Evolutionary conservation across 2,888 invertebrate genomes (phyloP), one percentile per base, ranked within the genome.

Genomic region (Rotaria socialis): DNA sequence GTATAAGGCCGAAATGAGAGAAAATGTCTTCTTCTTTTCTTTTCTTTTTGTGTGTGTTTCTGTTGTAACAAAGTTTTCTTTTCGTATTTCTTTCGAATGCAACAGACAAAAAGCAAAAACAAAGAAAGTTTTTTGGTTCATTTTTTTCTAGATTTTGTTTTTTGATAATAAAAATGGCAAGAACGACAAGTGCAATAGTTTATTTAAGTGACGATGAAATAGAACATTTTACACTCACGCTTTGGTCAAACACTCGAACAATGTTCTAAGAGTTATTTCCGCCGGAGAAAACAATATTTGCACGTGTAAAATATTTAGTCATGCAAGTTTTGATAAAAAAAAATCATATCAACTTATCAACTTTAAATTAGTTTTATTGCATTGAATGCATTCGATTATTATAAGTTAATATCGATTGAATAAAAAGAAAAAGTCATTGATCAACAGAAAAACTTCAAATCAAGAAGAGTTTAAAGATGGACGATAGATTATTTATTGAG

Each of bases 381-480:
- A 16, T 11, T 16, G 52, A 52, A 52, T 52, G 52, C 5, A 52
- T 3, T 52, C 0, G 7, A 55, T 55, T 22, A 55, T 67, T 67
- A 67, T 67, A 67, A 27, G 8, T 67, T 67, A 67, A 67, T 67
- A 67, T 67, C 67, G 14, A 35, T 67, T 27, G 27, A 27, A n/a
- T 35, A 35, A 35, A 27, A 8, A 27, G 27, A 4, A 27, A n/a
- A 35, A 27, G 10, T 35, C 1, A 24, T 67, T 6, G 27, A 89
- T 56, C 91, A 92, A 86, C 90, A 91, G 56, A 89, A 89, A 89
- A 86, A 90, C 91, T 6, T 87, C 92, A 35, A 85, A 88, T 27
- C 89, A 90, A 85, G 90, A 90, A 88, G 89, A 90, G 43, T 88
- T 92, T 3, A 89, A 89, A 88, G 90, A 91, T 67, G 90, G 91